These are phyloP conservation scores for Prolemur simus DNA, from an alignment of 2,113 vertebrate species.

Conservation along the genomic window DNA sequence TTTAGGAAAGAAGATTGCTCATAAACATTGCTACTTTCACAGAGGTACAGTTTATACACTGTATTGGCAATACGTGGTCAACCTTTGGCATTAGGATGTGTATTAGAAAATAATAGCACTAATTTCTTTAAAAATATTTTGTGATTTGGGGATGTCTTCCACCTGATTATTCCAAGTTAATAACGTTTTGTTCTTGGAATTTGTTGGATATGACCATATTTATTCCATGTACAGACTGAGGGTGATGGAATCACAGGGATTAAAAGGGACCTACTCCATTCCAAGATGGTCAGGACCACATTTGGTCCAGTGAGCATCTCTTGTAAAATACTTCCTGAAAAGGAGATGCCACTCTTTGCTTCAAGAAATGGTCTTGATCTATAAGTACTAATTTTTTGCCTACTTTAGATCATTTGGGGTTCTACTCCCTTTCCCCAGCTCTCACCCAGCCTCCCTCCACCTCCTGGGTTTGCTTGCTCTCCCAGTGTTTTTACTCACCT, in stretches of 20 bases:
- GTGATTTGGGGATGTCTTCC: neutral
- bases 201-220: neutral
- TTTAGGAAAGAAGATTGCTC: constrained; percentile 4
- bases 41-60: neutral
- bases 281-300: neutral
- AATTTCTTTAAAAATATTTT: neutral
- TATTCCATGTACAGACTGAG: neutral
- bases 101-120: neutral
- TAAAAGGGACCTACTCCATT: neutral
- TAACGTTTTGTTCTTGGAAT: neutral
- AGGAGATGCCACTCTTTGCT: neutral
- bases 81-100: neutral
- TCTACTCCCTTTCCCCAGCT: neutral
- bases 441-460: neutral
- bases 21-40: neutral
- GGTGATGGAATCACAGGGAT: neutral
- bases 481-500: neutral
- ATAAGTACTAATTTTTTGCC: neutral
- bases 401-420: neutral
- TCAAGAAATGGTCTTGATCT: neutral
- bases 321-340: neutral
- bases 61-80: neutral
- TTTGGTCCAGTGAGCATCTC: neutral
- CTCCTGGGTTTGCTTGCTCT: neutral
- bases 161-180: neutral